Percentiles rank a stretch among this genome's conserved stretches.
phyloP scores from a whole-genome alignment of 1,140 invertebrate species.

The Saccostrea cuccullata region DNA sequence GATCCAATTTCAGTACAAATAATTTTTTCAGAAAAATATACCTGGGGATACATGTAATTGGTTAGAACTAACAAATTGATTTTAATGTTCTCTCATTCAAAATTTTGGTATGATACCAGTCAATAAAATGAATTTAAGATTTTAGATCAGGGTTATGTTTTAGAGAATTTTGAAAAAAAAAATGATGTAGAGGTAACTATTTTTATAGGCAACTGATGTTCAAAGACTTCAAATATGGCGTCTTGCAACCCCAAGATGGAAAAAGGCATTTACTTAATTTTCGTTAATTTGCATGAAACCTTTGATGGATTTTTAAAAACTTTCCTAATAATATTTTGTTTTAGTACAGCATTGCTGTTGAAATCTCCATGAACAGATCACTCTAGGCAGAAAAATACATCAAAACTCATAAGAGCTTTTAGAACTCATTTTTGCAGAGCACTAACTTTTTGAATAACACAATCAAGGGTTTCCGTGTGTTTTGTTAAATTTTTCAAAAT shows the following conservation, averaged over 20 bases:
- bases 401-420: background rate
- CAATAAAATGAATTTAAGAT: no score
- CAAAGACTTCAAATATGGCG: conserved; percentile 41
- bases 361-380: background rate
- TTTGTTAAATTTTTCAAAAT: no score
- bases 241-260: conserved; percentile 39
- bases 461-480: background rate
- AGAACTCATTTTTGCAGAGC: background rate
- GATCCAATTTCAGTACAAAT: no score
- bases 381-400: background rate
- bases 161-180: no score
- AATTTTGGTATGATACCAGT: no score
- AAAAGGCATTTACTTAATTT: conserved; percentile 41
- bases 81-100: no score
- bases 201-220: conserved; percentile 13
- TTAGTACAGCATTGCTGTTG: background rate
- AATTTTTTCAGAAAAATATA: no score
- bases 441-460: background rate
- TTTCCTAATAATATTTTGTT: conserved; percentile 28
- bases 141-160: no score
- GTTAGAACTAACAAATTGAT: no score
- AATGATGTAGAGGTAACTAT: background rate
- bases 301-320: background rate
- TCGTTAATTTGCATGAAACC: conserved; percentile 10
- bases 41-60: no score